phyloP scores from a whole-genome alignment of 2,888 invertebrate species.

The Pardosa pseudoannulata region DNA sequence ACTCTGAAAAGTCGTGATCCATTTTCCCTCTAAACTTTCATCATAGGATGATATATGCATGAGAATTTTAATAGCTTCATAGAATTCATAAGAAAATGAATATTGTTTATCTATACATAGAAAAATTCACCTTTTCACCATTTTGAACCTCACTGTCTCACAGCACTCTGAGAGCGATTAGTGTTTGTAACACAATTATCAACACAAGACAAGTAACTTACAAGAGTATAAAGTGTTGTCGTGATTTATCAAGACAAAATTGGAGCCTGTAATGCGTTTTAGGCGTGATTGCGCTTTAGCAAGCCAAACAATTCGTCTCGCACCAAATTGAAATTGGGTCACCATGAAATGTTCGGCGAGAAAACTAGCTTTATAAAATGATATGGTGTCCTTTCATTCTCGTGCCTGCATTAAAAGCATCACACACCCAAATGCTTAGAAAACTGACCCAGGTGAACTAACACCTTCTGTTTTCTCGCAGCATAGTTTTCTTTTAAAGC shows the following conservation, averaged over 20 bases:
- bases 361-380: neutral
- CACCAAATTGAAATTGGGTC: slow-evolving; percentile 4
- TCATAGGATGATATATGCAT: too few species aligned
- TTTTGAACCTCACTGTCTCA: too few species aligned
- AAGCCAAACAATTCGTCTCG: neutral
- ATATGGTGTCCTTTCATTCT: neutral
- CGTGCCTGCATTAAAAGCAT: neutral
- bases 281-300: neutral
- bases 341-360: neutral
- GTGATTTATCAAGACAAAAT: neutral
- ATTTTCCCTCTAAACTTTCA: too few species aligned
- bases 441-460: neutral
- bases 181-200: neutral
- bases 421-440: neutral
- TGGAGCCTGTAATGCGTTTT: neutral
- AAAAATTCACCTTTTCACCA: too few species aligned
- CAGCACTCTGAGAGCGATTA: too few species aligned
- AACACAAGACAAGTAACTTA: neutral
- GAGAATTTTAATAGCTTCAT: too few species aligned
- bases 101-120: too few species aligned
- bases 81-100: too few species aligned
- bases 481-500: too few species aligned
- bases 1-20: too few species aligned
- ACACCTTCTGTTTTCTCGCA: too few species aligned
- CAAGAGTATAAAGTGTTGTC: neutral